Evolutionary conservation across 30 jellyfish, hydroid and myxozoan species (phyloP), one percentile per base, ranked within the genome.

Genomic region (Nemopilema nomurai): DNA sequence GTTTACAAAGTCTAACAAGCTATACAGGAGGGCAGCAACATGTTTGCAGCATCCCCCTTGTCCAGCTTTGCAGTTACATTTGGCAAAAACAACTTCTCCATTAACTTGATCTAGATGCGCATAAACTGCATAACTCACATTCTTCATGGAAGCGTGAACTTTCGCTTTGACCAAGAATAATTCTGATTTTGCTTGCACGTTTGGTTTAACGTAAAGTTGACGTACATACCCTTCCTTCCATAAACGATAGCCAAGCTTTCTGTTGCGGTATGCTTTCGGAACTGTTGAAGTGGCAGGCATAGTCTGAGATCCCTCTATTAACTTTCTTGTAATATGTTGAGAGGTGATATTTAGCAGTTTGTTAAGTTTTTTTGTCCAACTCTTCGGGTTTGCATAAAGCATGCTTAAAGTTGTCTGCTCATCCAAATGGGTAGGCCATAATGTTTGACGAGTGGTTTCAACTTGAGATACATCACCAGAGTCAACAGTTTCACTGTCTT

Each of bases 21-120:
- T 32, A 22, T 13, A 74, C 27, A 83, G 69, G 16, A 53, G 67
- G 18, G 89, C 89, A n/a, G 92, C 89, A 18, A 57, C 92, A 28
- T 72, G 92, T 74, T 77, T 77, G 74, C 86, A 87, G 30, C 89
- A 85, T 16, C 96, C 88, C 21, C 83, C 84, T 41, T 67, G 81
- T 4, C 90, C 90, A 18, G 87, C 90, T 49, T 81, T 81, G 68
- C 79, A 66, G 30, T 21, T 62, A 20, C 53, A 28, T 49, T 79
- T 63, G 8, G 83, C 18, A 30, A 22, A 62, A 18, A 57, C 21
- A 29, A 66, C 20, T 23, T 79, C 78, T 7, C 89, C 80, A 71
- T 33, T 28, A n/a, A 78, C 24, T 62, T 71, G 81, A 51, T 83
- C 25, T 24, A 68, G 67, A 49, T 41, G 67, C 16, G 67, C 87